Percentiles rank a stretch among this genome's conserved stretches.
Conservation (phyloP, 2,888 invertebrate species). For the Morpho achilles region DNA sequence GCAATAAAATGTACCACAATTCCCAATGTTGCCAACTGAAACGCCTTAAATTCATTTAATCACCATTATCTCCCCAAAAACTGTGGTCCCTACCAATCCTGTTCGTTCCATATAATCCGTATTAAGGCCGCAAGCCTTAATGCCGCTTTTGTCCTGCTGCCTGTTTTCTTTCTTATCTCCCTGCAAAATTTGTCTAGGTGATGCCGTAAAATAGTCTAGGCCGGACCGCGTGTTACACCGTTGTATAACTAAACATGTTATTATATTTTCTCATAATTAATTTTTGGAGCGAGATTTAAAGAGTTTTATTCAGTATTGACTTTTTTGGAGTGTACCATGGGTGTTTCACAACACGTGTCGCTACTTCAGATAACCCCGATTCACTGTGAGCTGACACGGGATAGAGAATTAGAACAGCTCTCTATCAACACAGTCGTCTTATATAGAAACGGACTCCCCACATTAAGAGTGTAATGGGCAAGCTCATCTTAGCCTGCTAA, state of each 20-base stretch:
- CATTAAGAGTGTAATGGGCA: too few relatives aligned
- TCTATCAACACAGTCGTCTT: too few relatives aligned
- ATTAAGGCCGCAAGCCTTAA: slow-evolving; percentile 63
- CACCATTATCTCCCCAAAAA: slow-evolving; percentile 59
- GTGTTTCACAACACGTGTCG: too few relatives aligned
- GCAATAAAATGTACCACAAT: slow-evolving; percentile 32
- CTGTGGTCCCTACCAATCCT: slow-evolving; percentile 49
- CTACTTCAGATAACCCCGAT: too few relatives aligned
- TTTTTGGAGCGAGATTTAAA: too few relatives aligned
- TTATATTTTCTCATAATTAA: too few relatives aligned
- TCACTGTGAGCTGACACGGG: too few relatives aligned
- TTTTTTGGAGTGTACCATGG: too few relatives aligned
- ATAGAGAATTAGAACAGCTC: too few relatives aligned
- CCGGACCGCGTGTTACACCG: slow-evolving; percentile 43
- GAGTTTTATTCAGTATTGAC: too few relatives aligned
- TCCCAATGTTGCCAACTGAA: slow-evolving; percentile 26
- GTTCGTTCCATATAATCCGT: slow-evolving; percentile 62
- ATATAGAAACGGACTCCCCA: too few relatives aligned
- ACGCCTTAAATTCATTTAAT: slow-evolving; percentile 61
- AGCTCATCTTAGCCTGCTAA: too few relatives aligned
- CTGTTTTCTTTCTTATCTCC: slow-evolving; percentile 75
- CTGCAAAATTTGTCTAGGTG: slow-evolving; percentile 75
- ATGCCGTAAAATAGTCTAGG: slow-evolving; percentile 65
- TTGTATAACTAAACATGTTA: slow-evolving; percentile 8
- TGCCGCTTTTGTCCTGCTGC: slow-evolving; percentile 65